Evolutionary conservation across 2,888 invertebrate species (phyloP), one percentile per base, ranked within the genome.

Genomic region (Xanthia icteritia): DNA sequence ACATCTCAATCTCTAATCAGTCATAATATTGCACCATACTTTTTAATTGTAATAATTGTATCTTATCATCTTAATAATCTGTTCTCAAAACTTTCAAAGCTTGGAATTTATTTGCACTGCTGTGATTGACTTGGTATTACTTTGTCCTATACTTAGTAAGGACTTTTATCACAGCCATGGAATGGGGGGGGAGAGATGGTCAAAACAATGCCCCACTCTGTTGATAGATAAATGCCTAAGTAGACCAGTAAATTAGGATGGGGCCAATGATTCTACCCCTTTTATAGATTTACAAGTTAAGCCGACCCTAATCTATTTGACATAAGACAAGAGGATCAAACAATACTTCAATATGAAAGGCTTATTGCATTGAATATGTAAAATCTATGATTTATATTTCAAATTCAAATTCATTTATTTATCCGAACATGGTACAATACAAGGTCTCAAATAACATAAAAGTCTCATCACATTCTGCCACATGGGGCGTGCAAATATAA

Each of bases 1-100:
- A 69, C 17, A 39, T 27, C 27, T 76, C n/a, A 36, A 61, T 61
- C 27, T 31, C 1, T 20, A n/a, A 23, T 58, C 42, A 48, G 51
- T 42, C 8, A 45, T 63, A 79, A 54, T 65, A 78, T 79, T 79
- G 65, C 71, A 79, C 79, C 31, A 79, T 71, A 71, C 6, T 71
- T 65, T 77, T 31, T n/a, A 2, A n/a, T n/a, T n/a, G n/a, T n/a
- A n/a, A n/a, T n/a, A 23, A 36, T 54, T 17, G 15, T 31, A 48
- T 31, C 2, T 61, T 27, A 6, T n/a, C 20, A 51, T n/a, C n/a
- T n/a, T 31, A 60, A 2, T 56, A 48, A 27, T 61, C n/a, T 27
- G 6, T 31, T 31, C 39, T 27, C 15, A 27, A 73, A 69, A n/a
- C 11, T 63, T 36, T 76, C 8, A 48, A 36, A 36, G 23, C 11